phyloP scores from a whole-genome alignment of 2,113 vertebrate species.

The Antigone vipio region DNA sequence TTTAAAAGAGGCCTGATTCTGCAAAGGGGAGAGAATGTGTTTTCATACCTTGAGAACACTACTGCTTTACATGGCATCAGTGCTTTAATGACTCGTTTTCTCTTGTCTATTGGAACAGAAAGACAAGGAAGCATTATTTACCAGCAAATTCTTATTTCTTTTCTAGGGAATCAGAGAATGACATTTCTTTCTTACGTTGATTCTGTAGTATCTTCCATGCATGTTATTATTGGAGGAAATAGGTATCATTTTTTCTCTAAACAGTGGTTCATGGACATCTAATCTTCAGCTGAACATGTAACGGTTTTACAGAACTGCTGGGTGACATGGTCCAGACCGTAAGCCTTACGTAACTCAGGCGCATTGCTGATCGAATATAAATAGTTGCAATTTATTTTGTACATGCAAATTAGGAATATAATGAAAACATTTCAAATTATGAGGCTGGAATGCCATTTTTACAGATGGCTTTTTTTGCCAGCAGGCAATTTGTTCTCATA shows the following conservation, averaged over 20 bases:
- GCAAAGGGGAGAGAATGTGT: background rate
- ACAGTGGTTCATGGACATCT: background rate
- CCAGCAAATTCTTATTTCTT: background rate
- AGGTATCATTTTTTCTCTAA: background rate
- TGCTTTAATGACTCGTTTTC: background rate
- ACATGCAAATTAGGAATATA: constrained; percentile 49
- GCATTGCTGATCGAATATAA: background rate
- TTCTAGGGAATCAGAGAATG: background rate
- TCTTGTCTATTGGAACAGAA: background rate
- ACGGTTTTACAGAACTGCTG: background rate
- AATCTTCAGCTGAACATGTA: constrained; percentile 4
- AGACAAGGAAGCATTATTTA: background rate
- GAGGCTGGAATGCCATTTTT: constrained; percentile 16
- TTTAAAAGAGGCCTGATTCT: background rate
- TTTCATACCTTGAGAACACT: constrained; percentile 36
- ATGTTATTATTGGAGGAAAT: background rate
- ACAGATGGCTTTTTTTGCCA: constrained; percentile 49
- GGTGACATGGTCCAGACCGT: constrained; percentile 20
- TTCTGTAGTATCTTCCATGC: background rate
- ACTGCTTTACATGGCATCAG: background rate
- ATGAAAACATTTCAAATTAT: constrained; percentile 27
- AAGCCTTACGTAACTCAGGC: background rate
- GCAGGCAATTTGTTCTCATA: constrained; percentile 37
- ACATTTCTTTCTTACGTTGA: background rate
- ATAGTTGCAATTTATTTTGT: constrained; percentile 12